Percentiles rank a stretch among this genome's conserved stretches.
Conservation (phyloP, 2,113 vertebrate genomes). For the Rhea americana region DNA sequence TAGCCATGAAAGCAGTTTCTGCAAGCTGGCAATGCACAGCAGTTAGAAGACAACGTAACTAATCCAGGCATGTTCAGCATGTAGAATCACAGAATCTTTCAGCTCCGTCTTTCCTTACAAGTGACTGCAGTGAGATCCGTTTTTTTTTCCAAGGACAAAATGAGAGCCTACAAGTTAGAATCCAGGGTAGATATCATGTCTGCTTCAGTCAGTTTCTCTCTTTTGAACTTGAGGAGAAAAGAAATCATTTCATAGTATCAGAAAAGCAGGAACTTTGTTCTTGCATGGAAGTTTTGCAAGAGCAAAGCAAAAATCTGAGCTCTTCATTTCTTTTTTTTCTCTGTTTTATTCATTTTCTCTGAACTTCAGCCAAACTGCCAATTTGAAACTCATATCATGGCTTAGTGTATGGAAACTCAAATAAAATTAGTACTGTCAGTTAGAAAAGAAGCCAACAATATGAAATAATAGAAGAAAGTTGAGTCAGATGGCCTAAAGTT, state of each 20-base stretch:
- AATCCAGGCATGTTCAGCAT: constrained; percentile 47
- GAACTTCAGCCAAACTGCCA: constrained; percentile 27
- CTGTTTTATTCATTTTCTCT: background rate
- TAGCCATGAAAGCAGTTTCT: constrained; percentile 20
- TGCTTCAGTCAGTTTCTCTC: background rate
- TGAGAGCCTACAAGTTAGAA: background rate
- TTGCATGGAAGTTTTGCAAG: background rate
- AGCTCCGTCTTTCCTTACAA: background rate
- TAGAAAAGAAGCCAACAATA: constrained; percentile 16
- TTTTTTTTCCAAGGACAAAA: background rate
- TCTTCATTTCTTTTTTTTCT: background rate
- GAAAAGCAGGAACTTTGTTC: background rate
- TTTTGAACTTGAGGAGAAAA: background rate
- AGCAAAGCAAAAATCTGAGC: background rate
- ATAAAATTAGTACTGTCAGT: constrained; percentile 7
- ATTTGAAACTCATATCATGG: background rate
- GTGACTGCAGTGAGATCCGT: background rate
- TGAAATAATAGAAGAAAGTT: background rate
- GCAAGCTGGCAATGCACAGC: background rate
- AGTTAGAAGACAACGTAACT: constrained; percentile 11
- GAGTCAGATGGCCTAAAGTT: background rate
- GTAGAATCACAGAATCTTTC: constrained; percentile 3
- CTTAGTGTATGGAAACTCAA: constrained; percentile 31
- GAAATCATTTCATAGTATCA: background rate
- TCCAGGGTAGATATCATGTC: background rate